Conservation (phyloP, 2,113 vertebrate species). For the Atractosteus spatula region DNA sequence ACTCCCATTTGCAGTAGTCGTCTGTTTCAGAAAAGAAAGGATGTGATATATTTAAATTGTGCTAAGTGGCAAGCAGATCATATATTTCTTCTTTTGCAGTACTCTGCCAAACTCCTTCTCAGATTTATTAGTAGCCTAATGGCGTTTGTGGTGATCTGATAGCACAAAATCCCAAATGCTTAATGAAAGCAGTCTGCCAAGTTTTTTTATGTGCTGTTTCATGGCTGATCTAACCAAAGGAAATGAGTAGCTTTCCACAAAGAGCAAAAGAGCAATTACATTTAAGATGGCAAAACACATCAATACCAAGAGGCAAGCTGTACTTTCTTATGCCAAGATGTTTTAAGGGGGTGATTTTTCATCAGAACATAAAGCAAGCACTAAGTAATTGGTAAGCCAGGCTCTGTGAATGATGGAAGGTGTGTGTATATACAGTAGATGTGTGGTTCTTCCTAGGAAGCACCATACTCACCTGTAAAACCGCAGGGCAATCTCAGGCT, state of each 20-base stretch:
- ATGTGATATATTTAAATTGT: background rate
- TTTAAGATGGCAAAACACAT: background rate
- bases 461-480: conserved; percentile 83
- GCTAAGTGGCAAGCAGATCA: background rate
- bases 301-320: background rate
- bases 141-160: background rate
- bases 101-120: background rate
- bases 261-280: background rate
- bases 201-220: background rate
- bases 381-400: too few species aligned
- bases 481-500: conserved; percentile 90
- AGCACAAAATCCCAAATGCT: background rate
- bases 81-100: conserved; percentile 6
- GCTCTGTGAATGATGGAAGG: too few species aligned
- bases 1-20: conserved; percentile 96
- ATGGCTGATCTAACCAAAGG: background rate
- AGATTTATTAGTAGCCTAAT: background rate
- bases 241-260: background rate
- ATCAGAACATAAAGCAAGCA: too few species aligned
- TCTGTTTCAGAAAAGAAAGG: conserved; percentile 52
- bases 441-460: background rate
- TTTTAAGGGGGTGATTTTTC: background rate
- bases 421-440: too few species aligned
- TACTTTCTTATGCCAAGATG: background rate
- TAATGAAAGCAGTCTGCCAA: conserved; percentile 6